Conservation (phyloP, 2,113 vertebrate genomes). For the Cyphomyrus discorhynchus region DNA sequence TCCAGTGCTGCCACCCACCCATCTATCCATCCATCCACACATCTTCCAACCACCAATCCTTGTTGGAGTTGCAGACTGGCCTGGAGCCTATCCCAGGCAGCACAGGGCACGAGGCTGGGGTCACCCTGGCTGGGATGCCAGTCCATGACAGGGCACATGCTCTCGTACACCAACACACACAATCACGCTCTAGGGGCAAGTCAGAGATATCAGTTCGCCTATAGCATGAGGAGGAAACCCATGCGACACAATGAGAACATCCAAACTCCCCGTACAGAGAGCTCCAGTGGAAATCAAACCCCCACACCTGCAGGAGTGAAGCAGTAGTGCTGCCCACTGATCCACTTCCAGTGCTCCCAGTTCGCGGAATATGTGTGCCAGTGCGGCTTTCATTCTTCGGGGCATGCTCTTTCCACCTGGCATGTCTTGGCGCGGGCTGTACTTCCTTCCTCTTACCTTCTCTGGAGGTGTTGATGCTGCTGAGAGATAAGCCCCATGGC, state of each 20-base stretch:
- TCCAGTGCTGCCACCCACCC: constrained; percentile 26
- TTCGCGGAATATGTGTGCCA: constrained; percentile 52
- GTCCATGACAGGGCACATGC: not conserved
- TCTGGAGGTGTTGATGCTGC: not conserved
- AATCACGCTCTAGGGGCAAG: not conserved
- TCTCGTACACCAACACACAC: not conserved
- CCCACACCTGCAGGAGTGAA: not conserved
- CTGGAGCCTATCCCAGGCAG: not conserved
- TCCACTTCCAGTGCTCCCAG: not conserved
- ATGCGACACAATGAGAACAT: not conserved
- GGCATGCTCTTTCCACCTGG: constrained; percentile 68
- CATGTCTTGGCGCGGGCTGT: constrained; percentile 34
- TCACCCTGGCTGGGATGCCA: not conserved
- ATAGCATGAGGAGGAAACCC: not conserved
- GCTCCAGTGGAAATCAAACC: not conserved
- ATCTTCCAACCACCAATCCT: not conserved
- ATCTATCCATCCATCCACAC: constrained; percentile 29
- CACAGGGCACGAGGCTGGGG: not conserved
- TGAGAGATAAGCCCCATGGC: not conserved
- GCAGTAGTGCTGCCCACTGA: not conserved
- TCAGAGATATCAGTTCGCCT: not conserved
- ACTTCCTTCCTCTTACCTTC: not conserved
- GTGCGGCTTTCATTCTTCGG: constrained; percentile 68
- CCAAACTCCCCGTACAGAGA: not conserved
- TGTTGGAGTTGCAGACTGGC: not conserved